phyloP scores from a whole-genome alignment of 1,140 invertebrate genomes.

The Aphidius ervi region DNA sequence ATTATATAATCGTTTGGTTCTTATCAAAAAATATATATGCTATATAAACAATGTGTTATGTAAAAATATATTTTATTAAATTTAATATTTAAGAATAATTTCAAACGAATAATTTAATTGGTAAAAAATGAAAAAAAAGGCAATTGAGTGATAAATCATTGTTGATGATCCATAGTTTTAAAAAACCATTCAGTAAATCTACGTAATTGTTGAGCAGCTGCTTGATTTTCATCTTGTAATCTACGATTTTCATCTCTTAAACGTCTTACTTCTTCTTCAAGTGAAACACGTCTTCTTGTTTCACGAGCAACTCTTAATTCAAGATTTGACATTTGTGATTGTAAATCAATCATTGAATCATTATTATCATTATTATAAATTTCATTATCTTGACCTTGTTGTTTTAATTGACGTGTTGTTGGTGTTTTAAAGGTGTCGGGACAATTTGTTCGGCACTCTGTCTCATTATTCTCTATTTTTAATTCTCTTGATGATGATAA shows the following conservation, averaged over 20 bases:
- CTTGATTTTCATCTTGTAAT: conserved; percentile 82
- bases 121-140: not conserved
- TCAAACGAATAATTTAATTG: not conserved
- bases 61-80: not conserved
- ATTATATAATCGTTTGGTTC: conserved; percentile 6
- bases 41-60: not conserved
- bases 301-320: conserved; percentile 63
- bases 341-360: conserved; percentile 56
- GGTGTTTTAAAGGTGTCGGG: too few relatives aligned
- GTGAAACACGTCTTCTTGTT: conserved; percentile 57
- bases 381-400: conserved; percentile 38
- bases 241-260: conserved; percentile 80
- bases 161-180: conserved; percentile 76
- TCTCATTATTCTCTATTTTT: conserved; percentile 36
- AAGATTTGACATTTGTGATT: conserved; percentile 61
- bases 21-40: not conserved
- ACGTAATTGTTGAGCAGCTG: conserved; percentile 81
- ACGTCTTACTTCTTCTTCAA: conserved; percentile 71
- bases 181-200: conserved; percentile 94
- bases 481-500: conserved; percentile 34
- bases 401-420: conserved; percentile 23
- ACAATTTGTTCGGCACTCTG: conserved; percentile 33
- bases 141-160: conserved; percentile 20
- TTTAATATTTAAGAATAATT: conserved; percentile 1
- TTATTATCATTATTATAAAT: conserved; percentile 31